A percentile compares a stretch with the other conserved stretches of the same genome.
Conservation (phyloP, 2,113 vertebrate genomes). For the Lepus timidus region DNA sequence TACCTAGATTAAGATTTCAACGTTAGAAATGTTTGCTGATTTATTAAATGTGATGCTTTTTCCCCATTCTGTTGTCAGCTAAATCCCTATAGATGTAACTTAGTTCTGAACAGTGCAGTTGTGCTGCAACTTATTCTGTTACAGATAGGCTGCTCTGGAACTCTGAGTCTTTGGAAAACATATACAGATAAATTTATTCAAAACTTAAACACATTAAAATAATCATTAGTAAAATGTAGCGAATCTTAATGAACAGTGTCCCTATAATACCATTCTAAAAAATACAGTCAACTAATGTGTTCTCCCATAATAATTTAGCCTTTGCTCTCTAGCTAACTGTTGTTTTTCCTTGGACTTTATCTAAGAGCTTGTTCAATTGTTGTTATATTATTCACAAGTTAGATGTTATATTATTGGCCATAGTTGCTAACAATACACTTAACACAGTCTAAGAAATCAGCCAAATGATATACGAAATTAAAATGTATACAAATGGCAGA, state of each 20-base stretch:
- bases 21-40: neutral
- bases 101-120: neutral
- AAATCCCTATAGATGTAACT: neutral
- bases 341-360: neutral
- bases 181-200: neutral
- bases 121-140: neutral
- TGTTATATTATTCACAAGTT: neutral
- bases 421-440: neutral
- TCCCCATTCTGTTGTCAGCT: neutral
- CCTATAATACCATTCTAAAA: neutral
- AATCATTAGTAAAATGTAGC: neutral
- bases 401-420: neutral
- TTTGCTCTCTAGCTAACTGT: neutral
- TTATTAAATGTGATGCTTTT: neutral
- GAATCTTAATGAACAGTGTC: neutral
- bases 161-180: neutral
- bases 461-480: neutral
- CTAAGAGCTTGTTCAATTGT: neutral
- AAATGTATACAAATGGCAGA: neutral
- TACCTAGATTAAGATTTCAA: neutral
- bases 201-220: neutral
- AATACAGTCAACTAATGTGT: neutral
- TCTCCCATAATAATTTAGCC: neutral
- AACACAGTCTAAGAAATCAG: neutral
- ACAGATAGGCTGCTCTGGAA: neutral